Percentiles rank a stretch among this genome's conserved stretches.
These are phyloP conservation scores for Agonopterix arenella DNA, from an alignment of 2,888 invertebrate species.

Conservation along the genomic window DNA sequence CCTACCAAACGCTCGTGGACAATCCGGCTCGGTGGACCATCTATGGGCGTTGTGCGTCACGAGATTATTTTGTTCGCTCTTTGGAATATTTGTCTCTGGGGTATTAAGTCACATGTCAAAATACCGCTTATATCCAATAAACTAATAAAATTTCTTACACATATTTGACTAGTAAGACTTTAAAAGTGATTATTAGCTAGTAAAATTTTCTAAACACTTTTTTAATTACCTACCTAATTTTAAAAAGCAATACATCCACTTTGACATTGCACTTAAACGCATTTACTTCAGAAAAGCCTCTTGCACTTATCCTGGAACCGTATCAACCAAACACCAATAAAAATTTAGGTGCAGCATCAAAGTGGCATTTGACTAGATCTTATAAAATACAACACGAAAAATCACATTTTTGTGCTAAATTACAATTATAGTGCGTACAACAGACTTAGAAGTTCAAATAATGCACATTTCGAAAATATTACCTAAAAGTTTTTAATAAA, in stretches of 20 bases:
- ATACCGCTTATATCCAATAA: too few species aligned
- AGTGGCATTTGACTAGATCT: neutral
- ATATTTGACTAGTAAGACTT: neutral
- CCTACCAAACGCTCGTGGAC: too few species aligned
- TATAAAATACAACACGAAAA: conserved; percentile 3
- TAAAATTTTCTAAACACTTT: neutral
- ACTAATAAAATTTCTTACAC: too few species aligned
- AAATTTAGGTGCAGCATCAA: neutral
- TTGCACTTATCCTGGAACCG: neutral
- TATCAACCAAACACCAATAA: neutral
- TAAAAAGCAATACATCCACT: conserved; percentile 14
- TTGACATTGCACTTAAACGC: neutral
- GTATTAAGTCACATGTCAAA: too few species aligned
- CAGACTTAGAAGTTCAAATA: conserved; percentile 8
- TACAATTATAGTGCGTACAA: conserved; percentile 11
- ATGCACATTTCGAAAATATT: conserved; percentile 5
- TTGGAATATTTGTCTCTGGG: too few species aligned
- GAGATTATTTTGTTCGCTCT: too few species aligned
- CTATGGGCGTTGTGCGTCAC: too few species aligned
- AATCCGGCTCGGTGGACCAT: too few species aligned
- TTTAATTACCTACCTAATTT: conserved; percentile 5
- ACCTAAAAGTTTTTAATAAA: neutral
- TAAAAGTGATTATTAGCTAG: neutral
- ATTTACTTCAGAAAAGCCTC: too few species aligned
- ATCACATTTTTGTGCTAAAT: conserved; percentile 12